Evolutionary conservation across 2,113 vertebrate genomes (phyloP), one percentile per base, ranked within the genome.

Genomic region (Chrysochloris asiatica): DNA sequence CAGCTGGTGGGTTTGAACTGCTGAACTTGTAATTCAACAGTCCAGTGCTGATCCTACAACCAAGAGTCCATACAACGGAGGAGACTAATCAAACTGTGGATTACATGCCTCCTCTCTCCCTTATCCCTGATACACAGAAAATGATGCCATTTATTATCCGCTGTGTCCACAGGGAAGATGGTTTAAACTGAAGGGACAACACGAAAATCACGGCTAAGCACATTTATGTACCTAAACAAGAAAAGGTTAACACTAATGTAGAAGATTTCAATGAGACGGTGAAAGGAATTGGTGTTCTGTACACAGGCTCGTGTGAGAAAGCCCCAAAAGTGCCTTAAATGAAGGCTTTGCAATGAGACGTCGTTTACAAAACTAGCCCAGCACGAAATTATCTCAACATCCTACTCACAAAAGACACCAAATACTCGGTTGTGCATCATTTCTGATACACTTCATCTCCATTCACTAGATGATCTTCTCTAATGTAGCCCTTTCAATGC

Each of bases 401-500:
- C 36, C 26, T 88, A 71, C 41, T 92, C 24, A 67, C 75, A 50
- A 76, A 80, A 89, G 52, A 81, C 61, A 43, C 28, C 8, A 33
- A 16, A 47, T 33, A 82, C 75, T 78, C 41, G 21, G 16, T 19
- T 81, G 56, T 45, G n/a, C n/a, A 72, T 33, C 43, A 41, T 54
- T 80, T 69, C 73, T 65, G 59, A 81, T 33, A 73, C 5, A 90
- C 48, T 77, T 71, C 54, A 61, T 84, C 89, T 78, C 77, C 67
- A 65, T 75, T 80, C 38, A 93, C 45, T 87, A 65, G 63, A 83
- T 26, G 56, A 48, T 36, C 30, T 12, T 43, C 22, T 87, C 84
- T 84, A 50, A 72, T 93, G 54, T 56, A 76, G 75, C 52, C 47
- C n/a, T 48, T 90, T 75, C 86, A 86, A 63, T 28, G 81, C 21